Conservation (phyloP, 2,888 invertebrate genomes). For the Plutella xylostella region DNA sequence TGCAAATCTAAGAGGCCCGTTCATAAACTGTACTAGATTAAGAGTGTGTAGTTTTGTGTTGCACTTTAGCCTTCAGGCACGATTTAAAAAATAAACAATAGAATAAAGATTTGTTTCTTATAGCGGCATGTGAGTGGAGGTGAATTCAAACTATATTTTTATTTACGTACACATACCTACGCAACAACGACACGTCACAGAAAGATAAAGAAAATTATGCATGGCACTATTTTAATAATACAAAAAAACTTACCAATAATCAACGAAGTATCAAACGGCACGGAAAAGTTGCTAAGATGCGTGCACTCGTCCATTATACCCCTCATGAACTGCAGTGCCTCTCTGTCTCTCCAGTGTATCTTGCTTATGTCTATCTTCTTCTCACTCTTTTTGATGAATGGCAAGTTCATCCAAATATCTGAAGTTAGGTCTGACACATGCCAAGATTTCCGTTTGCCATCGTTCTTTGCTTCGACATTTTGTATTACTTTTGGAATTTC, state of each 20-base stretch:
- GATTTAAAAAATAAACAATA: too few species aligned
- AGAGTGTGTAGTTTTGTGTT: too few species aligned
- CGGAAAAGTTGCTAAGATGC: conserved; percentile 92
- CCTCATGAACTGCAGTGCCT: conserved; percentile 93
- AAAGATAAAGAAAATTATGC: not conserved
- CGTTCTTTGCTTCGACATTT: conserved; percentile 15
- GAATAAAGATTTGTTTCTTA: too few species aligned
- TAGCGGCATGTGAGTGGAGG: too few species aligned
- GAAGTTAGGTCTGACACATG: conserved; percentile 46
- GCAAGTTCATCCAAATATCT: conserved; percentile 47
- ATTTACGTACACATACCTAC: too few species aligned
- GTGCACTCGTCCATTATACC: conserved; percentile 99
- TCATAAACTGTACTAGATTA: too few species aligned
- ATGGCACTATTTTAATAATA: not conserved
- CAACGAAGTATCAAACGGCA: conserved; percentile 87
- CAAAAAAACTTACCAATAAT: conserved; percentile 75
- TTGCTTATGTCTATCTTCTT: conserved; percentile 69
- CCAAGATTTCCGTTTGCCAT: conserved; percentile 38
- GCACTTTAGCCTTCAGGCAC: too few species aligned
- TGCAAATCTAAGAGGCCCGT: too few species aligned
- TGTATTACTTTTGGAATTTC: conserved; percentile 9
- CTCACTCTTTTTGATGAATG: conserved; percentile 39
- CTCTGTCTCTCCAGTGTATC: conserved; percentile 79
- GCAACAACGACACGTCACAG: too few species aligned
- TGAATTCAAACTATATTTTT: too few species aligned